Evolutionary conservation across 2,888 invertebrate species (phyloP).

Genomic region (Alsophila aescularia): DNA sequence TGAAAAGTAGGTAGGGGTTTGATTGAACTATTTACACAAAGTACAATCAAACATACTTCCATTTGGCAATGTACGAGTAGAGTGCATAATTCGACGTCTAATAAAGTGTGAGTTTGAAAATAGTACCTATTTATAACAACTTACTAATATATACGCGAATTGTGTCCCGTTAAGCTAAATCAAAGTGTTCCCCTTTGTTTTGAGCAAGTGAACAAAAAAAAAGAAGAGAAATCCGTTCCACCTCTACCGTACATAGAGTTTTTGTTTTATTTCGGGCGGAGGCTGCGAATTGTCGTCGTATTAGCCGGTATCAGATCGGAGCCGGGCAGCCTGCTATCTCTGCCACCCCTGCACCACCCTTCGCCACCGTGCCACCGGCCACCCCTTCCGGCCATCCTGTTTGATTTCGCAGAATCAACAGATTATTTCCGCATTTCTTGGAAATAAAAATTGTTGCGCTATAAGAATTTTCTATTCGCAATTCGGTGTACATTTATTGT

Average conservation of each 20-base stretch:
- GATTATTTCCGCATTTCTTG: conserved; percentile 38
- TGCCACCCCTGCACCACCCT: conserved; percentile 32
- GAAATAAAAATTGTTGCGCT: conserved; percentile 24
- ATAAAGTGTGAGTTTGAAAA: too few species aligned
- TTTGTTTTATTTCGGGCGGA: conserved; percentile 42
- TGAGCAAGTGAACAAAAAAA: background rate
- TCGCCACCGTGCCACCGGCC: conserved; percentile 28
- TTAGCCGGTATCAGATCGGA: conserved; percentile 70
- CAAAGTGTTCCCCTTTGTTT: background rate
- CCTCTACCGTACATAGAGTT: conserved; percentile 18
- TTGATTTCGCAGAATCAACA: conserved; percentile 49
- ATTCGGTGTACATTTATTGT: conserved; percentile 11
- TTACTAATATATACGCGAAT: background rate
- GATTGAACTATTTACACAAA: too few species aligned
- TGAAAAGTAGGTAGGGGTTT: too few species aligned
- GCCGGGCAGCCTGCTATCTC: conserved; percentile 42
- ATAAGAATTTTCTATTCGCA: conserved; percentile 23
- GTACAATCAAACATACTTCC: too few species aligned
- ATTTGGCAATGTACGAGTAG: too few species aligned
- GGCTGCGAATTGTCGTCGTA: conserved; percentile 75
- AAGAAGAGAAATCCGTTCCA: conserved; percentile 4
- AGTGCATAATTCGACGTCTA: too few species aligned
- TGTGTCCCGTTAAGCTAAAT: background rate
- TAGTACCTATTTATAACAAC: background rate
- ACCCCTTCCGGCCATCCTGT: conserved; percentile 45